phyloP scores from a whole-genome alignment of 2,797 vertebrate genomes.

The Sphenodon punctatus region DNA sequence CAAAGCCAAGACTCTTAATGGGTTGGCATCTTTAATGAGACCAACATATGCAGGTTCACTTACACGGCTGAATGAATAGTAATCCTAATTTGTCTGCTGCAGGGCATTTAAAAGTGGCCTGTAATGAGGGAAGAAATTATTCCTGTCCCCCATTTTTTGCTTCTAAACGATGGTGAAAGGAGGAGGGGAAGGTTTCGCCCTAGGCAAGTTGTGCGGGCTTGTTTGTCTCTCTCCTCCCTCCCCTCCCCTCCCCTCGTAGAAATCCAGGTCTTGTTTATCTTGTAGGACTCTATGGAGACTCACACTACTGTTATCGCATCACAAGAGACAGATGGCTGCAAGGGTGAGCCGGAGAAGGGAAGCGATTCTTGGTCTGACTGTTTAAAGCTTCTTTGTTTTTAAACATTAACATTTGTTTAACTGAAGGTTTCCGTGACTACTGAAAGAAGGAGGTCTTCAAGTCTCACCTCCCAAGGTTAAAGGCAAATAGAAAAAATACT shows the following conservation, averaged over 20 bases:
- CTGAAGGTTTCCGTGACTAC: neutral
- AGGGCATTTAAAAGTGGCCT: neutral
- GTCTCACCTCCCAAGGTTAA: neutral
- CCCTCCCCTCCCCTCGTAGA: neutral
- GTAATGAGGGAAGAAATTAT: neutral
- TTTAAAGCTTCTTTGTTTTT: no score
- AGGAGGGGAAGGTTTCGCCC: no score
- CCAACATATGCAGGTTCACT: neutral
- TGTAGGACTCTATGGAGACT: accelerated
- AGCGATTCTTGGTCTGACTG: no score
- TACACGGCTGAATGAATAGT: neutral
- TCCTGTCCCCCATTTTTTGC: accelerated
- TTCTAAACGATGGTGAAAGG: neutral
- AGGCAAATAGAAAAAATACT: neutral
- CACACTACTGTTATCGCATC: no score
- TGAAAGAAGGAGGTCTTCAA: neutral
- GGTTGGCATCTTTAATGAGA: neutral
- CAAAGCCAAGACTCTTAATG: neutral
- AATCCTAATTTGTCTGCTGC: neutral
- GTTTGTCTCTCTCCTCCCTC: neutral
- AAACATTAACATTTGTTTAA: neutral
- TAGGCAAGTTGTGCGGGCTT: no score
- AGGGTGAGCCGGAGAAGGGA: no score
- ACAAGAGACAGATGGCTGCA: no score
- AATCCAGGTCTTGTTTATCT: neutral